These are phyloP conservation scores for Dicentrarchus labrax DNA, from an alignment of 2,113 vertebrate genomes.

Conservation along the genomic window DNA sequence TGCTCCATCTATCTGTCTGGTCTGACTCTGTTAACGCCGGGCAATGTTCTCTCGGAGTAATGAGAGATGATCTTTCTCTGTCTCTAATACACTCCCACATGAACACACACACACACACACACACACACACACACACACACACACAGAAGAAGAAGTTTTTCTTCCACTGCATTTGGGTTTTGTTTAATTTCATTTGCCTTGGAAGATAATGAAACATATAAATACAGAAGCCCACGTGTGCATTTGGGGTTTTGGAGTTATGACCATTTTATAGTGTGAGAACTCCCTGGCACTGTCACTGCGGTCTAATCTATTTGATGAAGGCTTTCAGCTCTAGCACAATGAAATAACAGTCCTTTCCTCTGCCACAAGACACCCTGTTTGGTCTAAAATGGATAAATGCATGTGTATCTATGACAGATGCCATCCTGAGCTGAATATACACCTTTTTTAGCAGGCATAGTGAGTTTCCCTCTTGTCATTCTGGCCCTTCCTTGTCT, in stretches of 20 bases:
- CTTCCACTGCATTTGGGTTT: slow-evolving; percentile 67
- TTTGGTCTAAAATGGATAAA: slow-evolving; percentile 35
- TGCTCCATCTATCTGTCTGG: slow-evolving; percentile 72
- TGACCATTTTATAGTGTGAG: slow-evolving; percentile 68
- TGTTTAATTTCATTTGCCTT: slow-evolving; percentile 80
- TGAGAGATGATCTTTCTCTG: slow-evolving; percentile 59
- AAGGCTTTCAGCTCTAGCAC: slow-evolving; percentile 54
- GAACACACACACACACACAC: slow-evolving; percentile 34
- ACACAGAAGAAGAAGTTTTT: slow-evolving; percentile 59
- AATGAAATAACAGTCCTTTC: slow-evolving; percentile 12
- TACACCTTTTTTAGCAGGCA: slow-evolving; percentile 11
- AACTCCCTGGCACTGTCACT: slow-evolving; percentile 61
- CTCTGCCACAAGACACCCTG: slow-evolving; percentile 4
- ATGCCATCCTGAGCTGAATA: slow-evolving; percentile 18
- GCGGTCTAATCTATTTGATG: slow-evolving; percentile 68
- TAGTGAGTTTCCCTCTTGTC: slow-evolving; percentile 21
- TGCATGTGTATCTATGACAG: slow-evolving; percentile 8
- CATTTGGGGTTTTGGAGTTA: slow-evolving; percentile 73
- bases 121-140: slow-evolving; percentile 34
- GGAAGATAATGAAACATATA: slow-evolving; percentile 84
- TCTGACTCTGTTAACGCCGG: slow-evolving; percentile 64
- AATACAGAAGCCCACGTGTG: slow-evolving; percentile 75
- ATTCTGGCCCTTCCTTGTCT: slow-evolving; percentile 41
- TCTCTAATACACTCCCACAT: slow-evolving; percentile 48
- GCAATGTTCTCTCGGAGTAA: slow-evolving; percentile 67